Evolutionary conservation across 2,888 invertebrate genomes (phyloP), one percentile per base, ranked within the genome.

Genomic region (Phoenoteleia sp.): DNA sequence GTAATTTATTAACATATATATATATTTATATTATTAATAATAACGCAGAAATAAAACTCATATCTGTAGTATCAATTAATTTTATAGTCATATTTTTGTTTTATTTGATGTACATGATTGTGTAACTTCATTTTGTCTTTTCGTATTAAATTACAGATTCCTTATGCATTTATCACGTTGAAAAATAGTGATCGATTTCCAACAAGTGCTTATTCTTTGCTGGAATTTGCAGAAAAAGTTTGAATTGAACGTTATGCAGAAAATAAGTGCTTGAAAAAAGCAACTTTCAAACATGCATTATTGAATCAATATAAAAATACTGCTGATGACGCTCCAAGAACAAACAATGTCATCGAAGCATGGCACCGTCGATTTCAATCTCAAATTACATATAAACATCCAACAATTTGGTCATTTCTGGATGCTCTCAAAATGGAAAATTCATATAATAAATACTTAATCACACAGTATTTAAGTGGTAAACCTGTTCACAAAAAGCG

Each of bases 351-450:
- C 2, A n/a, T 52, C 9, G 52, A 52, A 25, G 52, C 52, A 11
- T 52, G 52, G 52, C 52, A 52, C 23, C 52, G 52, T 5, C 5
- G 52, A 17, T 52, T 52, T 52, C 23, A 52, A 23, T 52, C 52
- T 15, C 52, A 52, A 52, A 21, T 52, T 7, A 23, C 52, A 9
- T 52, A 17, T n/a, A 52, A 23, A 23, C 52, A 52, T 23, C 52
- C 52, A 11, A 15, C 23, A 23, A 23, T 52, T 23, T 52, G 52
- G 52, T 23, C 21, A 15, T 52, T 52, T 52, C 21, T 52, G 13
- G 17, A 52, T 5, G 23, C 52, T 2, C 21, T 52, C 2, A 52
- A 52, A 52, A 9, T 3, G 6, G 52, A 52, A 25, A n/a, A 52
- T 23, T 47, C 19, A 17, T 47, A 47, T n/a, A 47, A 47, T 47